These are phyloP conservation scores for Eremophila alpestris DNA, from an alignment of 2,797 vertebrate genomes.

Conservation along the genomic window DNA sequence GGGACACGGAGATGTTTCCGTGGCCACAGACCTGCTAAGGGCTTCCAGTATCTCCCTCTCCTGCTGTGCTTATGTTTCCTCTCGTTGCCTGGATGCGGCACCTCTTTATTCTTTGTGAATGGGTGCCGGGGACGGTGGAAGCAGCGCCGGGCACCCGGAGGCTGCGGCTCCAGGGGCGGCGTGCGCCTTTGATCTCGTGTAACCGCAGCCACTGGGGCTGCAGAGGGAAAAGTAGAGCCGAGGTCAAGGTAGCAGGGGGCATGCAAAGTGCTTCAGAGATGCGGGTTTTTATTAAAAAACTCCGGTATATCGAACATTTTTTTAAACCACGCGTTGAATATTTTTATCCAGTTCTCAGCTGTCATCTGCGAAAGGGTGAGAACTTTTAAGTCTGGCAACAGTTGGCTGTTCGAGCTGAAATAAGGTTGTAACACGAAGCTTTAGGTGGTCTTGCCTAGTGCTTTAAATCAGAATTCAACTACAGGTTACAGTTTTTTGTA, in stretches of 20 bases:
- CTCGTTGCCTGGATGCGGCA: neutral
- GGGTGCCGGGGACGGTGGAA: neutral
- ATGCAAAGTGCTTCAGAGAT: neutral
- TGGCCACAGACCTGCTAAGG: no score
- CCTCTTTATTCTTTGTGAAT: neutral
- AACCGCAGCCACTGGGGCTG: neutral
- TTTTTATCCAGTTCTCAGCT: neutral
- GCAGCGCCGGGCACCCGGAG: neutral
- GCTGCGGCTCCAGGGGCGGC: neutral
- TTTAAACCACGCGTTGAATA: neutral
- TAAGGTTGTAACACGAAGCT: neutral
- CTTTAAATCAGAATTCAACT: neutral
- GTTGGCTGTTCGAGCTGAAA: neutral
- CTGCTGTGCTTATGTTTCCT: neutral
- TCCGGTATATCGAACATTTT: neutral
- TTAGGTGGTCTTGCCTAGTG: neutral
- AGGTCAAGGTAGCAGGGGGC: neutral
- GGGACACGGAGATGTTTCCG: neutral
- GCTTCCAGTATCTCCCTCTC: neutral
- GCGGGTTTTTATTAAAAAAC: neutral
- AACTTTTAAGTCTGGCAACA: neutral
- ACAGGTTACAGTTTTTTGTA: neutral
- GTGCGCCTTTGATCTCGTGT: neutral
- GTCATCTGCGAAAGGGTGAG: neutral
- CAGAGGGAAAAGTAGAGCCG: neutral